These are phyloP conservation scores for Psix sp. DNA, from an alignment of 1,140 invertebrate genomes.

Conservation along the genomic window DNA sequence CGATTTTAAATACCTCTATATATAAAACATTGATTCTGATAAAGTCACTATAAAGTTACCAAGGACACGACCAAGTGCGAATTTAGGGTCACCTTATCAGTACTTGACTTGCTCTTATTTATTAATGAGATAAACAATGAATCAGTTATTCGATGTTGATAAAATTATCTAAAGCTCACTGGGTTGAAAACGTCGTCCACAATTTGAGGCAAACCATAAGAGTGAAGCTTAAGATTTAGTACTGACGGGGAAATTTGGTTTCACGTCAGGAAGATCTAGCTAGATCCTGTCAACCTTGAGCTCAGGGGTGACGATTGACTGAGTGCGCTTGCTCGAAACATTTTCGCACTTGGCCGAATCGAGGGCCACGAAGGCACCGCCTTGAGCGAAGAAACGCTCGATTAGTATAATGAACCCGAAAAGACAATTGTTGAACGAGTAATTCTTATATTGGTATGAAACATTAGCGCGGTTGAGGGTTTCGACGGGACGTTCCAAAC, in stretches of 20 bases:
- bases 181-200: too few relatives aligned
- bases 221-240: too few relatives aligned
- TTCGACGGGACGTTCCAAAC: slow-evolving; percentile 98
- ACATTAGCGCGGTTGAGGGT: slow-evolving; percentile 95
- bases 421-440: slow-evolving; percentile 43
- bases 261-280: too few relatives aligned
- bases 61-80: slow-evolving; percentile 32
- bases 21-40: slow-evolving; percentile 18
- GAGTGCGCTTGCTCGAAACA: not conserved
- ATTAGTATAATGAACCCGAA: slow-evolving; percentile 33
- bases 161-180: too few relatives aligned
- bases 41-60: slow-evolving; percentile 1
- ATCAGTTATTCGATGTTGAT: too few relatives aligned
- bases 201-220: too few relatives aligned
- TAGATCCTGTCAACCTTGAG: too few relatives aligned
- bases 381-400: slow-evolving; percentile 18
- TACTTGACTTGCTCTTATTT: too few relatives aligned
- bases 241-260: too few relatives aligned
- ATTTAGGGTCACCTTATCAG: too few relatives aligned
- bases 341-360: slow-evolving; percentile 39
- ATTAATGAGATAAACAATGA: too few relatives aligned
- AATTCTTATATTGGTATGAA: slow-evolving; percentile 67
- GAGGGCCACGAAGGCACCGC: slow-evolving; percentile 53
- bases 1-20: slow-evolving; percentile 12
- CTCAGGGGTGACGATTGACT: too few relatives aligned